These are phyloP conservation scores for Molossus alvarezi DNA, from an alignment of 2,797 vertebrate genomes.

Conservation along the genomic window DNA sequence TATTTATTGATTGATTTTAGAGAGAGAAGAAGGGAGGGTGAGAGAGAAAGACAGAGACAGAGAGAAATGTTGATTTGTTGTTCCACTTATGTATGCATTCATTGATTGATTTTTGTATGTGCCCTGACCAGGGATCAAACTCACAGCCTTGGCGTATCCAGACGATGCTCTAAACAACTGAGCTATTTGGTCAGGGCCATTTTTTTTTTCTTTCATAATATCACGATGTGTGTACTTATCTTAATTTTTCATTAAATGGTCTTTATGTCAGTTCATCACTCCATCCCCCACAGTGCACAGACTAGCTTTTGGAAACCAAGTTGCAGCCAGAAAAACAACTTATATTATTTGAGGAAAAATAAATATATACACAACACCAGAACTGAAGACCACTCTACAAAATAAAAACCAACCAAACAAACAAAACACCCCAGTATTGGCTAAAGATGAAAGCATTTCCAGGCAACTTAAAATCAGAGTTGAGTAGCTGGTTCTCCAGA, in stretches of 20 bases:
- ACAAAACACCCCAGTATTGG: background rate
- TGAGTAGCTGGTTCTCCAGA: constrained; percentile 38
- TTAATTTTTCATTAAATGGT: background rate
- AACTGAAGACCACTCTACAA: background rate
- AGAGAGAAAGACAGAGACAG: background rate
- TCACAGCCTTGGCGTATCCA: background rate
- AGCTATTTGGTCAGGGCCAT: background rate
- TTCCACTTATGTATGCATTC: background rate
- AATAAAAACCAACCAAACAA: background rate
- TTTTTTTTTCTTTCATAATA: background rate
- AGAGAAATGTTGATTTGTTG: background rate
- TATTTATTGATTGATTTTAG: background rate
- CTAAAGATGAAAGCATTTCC: constrained; percentile 50
- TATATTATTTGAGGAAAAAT: background rate
- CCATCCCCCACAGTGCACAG: background rate
- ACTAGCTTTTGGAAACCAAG: background rate
- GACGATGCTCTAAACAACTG: background rate
- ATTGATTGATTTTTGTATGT: background rate
- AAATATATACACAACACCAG: background rate
- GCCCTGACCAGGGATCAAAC: background rate
- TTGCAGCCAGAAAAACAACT: background rate
- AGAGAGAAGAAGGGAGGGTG: background rate
- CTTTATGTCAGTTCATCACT: background rate
- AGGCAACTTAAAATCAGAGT: background rate
- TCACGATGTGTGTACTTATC: background rate